A percentile compares a stretch with the other conserved stretches of the same genome.
Conservation (phyloP, 2,797 vertebrate species). For the Acanthiza pusilla region DNA sequence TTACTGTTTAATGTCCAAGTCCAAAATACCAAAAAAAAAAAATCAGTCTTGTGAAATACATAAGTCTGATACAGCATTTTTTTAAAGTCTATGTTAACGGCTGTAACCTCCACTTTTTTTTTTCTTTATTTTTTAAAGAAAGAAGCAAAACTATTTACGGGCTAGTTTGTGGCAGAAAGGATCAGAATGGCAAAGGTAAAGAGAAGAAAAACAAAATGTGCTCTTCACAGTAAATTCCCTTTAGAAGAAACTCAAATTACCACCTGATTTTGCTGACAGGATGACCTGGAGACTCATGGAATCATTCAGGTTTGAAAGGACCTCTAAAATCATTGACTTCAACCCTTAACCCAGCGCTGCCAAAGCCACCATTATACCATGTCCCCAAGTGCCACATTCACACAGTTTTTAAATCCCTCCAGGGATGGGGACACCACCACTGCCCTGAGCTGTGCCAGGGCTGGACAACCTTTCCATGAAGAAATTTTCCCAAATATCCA, state of each 20-base stretch:
- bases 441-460: background rate
- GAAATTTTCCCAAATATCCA: no score
- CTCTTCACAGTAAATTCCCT: background rate
- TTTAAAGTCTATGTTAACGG: background rate
- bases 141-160: background rate
- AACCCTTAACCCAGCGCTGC: fast-evolving
- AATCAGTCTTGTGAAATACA: background rate
- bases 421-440: fast-evolving
- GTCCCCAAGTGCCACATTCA: no score
- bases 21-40: background rate
- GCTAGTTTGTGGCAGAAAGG: background rate
- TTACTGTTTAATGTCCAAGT: background rate
- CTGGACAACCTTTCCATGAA: fast-evolving
- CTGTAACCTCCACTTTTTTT: background rate
- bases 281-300: background rate
- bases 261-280: background rate
- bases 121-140: background rate
- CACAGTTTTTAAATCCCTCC: fast-evolving
- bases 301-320: background rate
- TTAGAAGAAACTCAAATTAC: background rate
- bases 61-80: background rate
- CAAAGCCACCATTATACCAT: fast-evolving
- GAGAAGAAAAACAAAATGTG: background rate
- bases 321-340: background rate
- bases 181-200: background rate